Base-by-base conservation (phyloP, 35 echinoderm and acorn worm species). In the Lytechinus pictus region DNA sequence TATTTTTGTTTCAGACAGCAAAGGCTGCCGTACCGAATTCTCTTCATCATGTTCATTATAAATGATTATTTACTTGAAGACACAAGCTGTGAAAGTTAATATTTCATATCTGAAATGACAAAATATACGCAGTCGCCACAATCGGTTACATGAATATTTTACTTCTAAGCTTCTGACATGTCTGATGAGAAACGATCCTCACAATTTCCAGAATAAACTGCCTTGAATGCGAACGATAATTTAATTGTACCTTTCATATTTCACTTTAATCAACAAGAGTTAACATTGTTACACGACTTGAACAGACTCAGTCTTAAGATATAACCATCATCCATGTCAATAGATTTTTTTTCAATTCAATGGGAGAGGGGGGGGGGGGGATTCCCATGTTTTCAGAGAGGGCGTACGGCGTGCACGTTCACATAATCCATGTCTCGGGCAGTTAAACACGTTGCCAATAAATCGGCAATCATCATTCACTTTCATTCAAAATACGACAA, bases 401-500 rank as follows among this genome's bases (percentile, higher is more conserved):
- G 33, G 33, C 33, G 66, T 79, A 79, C 66, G 56, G 9, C 5
- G 13, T 9, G 56, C 9, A 58, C 56, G 66, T 79, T 79, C 66
- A 79, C 19, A 79, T 13, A n/a, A 71, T 24, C 16, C 16, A 79
- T 79, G 66, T 6, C 16, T 79, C 66, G n/a, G 21, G 66, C 66
- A 79, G 66, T 71, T 71, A 8, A 21, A 71, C 61, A 71, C 13
- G 61, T 21, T 24, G 16, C 19, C 66, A 79, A 90, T 90, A 90
- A 90, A 90, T 90, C 88, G 28, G 88, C 88, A 51, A 90, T 90
- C 88, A 90, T 90, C 88, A 90, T 90, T 90, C 88, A 90, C 88
- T 90, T 52, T 90, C 88, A 54, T 54, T 90, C 52, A 19, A 90
- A 90, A 90, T 52, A 52, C 88, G 16, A 90, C 27, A 90, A 90